These are phyloP conservation scores for Molothrus aeneus DNA, from an alignment of 2,797 vertebrate species.

Conservation along the genomic window DNA sequence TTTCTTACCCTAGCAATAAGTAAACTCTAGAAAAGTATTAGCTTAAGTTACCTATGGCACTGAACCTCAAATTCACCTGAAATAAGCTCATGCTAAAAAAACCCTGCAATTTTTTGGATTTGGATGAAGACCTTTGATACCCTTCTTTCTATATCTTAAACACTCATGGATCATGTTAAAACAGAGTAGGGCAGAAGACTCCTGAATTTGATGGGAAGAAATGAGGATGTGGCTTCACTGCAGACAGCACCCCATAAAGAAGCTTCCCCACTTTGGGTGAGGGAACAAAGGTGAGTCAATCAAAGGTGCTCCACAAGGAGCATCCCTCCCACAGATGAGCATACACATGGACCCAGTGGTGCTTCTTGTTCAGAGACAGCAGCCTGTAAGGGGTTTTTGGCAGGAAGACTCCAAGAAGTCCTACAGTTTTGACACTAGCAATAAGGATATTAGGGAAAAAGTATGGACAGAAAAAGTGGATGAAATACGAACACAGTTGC, in stretches of 20 bases:
- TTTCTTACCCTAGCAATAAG: background rate
- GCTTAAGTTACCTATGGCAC: background rate
- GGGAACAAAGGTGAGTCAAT: background rate
- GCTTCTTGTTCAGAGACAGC: background rate
- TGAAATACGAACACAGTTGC: background rate
- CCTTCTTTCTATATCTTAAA: background rate
- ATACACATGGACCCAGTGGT: rapidly evolving
- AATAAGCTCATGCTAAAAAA: background rate
- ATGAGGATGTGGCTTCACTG: background rate
- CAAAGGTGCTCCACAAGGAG: rapidly evolving
- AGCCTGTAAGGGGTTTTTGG: background rate
- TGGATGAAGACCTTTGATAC: background rate
- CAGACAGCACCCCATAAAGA: background rate
- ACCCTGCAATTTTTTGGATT: background rate
- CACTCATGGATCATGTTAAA: background rate
- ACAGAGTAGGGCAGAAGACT: background rate
- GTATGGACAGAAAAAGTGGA: background rate
- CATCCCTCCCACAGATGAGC: rapidly evolving
- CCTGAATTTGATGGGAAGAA: rapidly evolving
- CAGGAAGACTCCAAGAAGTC: background rate
- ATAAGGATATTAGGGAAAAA: background rate
- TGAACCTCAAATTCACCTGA: background rate
- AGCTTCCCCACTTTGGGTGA: background rate
- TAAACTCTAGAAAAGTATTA: background rate
- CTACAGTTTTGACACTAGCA: background rate